Evolutionary conservation across 2,113 vertebrate genomes (phyloP), one percentile per base, ranked within the genome.

Genomic region (Dicentrarchus labrax): DNA sequence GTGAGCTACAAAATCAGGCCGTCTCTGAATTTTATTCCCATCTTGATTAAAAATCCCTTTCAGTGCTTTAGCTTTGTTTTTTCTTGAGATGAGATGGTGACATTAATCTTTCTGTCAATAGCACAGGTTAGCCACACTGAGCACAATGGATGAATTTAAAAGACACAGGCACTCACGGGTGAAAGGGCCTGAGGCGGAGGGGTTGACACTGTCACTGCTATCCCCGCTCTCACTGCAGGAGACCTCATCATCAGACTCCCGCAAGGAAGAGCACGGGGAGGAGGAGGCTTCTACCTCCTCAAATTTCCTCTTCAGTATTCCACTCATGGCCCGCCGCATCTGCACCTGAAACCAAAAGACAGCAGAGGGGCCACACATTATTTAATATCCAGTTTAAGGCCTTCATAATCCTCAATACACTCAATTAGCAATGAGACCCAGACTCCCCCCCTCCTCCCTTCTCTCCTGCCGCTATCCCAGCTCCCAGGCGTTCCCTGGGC

Each of bases 151-250:
- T 53, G 59, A 54, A 50, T 83, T 66, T 59, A 73, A 87, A 82
- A 81, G 76, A 74, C 70, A 47, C 12, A 64, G 62, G n/a, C 79
- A 97, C 97, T 97, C 95, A 98, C 97, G 97, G 61, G 97, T 97
- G 91, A 99, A 97, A 91, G 96, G 96, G 89, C 90, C 96, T 3
- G 97, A 97, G 84, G 97, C 96, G 11, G 98, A 98, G 13, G 98
- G 98, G 94, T 99, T 99, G 94, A 99, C 96, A 64, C 98, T 99
- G 93, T 99, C 98, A 41, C 97, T 97, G 78, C 98, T 99, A 95
- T 99, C 97, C 85, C 97, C 98, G 19, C 98, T 99, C 92, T 99
- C 98, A 64, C 98, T 98, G 96, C 97, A 97, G 83, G 97, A 99
- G 90, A 99, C 94, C 71, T 99, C 98, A 89, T 99, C 97, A 81